These are phyloP conservation scores for Nomada flava DNA, from an alignment of 2,888 invertebrate species.

Conservation along the genomic window DNA sequence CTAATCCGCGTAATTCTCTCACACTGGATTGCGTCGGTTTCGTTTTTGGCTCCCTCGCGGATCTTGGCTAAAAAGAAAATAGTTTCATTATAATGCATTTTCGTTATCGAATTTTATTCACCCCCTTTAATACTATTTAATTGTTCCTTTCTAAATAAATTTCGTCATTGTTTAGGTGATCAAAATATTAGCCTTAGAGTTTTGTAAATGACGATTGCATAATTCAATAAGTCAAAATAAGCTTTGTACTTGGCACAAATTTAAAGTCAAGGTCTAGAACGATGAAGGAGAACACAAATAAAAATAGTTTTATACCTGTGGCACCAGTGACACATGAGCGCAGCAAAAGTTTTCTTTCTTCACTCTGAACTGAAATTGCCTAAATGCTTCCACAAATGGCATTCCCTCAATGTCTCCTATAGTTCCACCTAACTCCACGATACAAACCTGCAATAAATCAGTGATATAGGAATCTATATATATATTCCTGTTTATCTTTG, in stretches of 20 bases:
- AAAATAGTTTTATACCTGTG: slow-evolving; percentile 88
- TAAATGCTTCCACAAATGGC: slow-evolving; percentile 99
- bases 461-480: slow-evolving; percentile 6
- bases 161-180: not conserved
- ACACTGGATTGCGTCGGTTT: slow-evolving; percentile 99
- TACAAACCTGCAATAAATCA: slow-evolving; percentile 88
- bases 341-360: slow-evolving; percentile 97
- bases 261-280: slow-evolving; percentile 60
- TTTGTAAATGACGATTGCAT: slow-evolving; percentile 40
- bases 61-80: slow-evolving; percentile 87
- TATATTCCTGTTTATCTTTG: not conserved
- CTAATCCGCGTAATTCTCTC: slow-evolving; percentile 95
- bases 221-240: slow-evolving; percentile 63
- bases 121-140: not conserved
- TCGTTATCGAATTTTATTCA: not conserved
- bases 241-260: slow-evolving; percentile 60
- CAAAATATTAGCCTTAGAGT: not conserved
- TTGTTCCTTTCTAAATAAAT: not conserved
- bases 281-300: slow-evolving; percentile 58
- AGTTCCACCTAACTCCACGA: slow-evolving; percentile 98
- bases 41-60: slow-evolving; percentile 98
- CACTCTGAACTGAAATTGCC: slow-evolving; percentile 98
- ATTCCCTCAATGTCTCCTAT: slow-evolving; percentile 99
- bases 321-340: slow-evolving; percentile 98
- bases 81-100: not conserved